These are phyloP conservation scores for Itoplectis maculator DNA, from an alignment of 2,888 invertebrate genomes.

Conservation along the genomic window DNA sequence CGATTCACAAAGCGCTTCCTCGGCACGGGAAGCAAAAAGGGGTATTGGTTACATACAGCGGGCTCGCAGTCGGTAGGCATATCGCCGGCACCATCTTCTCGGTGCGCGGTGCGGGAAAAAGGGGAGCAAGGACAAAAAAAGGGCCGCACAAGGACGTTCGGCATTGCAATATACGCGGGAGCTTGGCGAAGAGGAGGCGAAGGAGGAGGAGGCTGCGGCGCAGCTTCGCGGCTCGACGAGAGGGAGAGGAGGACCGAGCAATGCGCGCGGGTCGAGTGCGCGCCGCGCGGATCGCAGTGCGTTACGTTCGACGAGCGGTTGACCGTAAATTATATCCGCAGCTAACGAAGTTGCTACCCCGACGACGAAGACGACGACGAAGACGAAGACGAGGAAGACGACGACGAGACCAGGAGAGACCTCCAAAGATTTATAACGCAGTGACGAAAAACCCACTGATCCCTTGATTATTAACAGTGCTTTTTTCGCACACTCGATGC, in stretches of 20 bases:
- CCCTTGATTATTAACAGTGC: constrained; percentile 75
- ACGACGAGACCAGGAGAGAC: constrained; percentile 71
- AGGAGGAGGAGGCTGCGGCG: constrained; percentile 8
- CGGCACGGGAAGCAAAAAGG: constrained; percentile 1
- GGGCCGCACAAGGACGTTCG: constrained; percentile 59
- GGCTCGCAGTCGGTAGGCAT: constrained; percentile 56
- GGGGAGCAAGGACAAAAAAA: constrained; percentile 46
- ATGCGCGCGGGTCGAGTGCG: constrained; percentile 55
- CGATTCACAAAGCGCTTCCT: background rate
- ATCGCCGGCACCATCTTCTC: constrained; percentile 63
- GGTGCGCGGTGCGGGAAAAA: constrained; percentile 50
- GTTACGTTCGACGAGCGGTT: constrained; percentile 72
- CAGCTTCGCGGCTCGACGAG: constrained; percentile 20
- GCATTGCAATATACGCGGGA: constrained; percentile 51
- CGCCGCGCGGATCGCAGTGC: constrained; percentile 58
- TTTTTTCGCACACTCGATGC: constrained; percentile 64
- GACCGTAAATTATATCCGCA: constrained; percentile 77
- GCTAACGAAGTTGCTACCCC: constrained; percentile 79
- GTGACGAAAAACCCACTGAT: constrained; percentile 73
- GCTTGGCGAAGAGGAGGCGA: background rate
- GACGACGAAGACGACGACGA: constrained; percentile 8
- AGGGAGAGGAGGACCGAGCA: constrained; percentile 48
- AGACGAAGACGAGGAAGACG: too few relatives aligned
- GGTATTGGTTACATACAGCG: constrained; percentile 37
- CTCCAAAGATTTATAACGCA: constrained; percentile 76